A percentile compares a stretch with the other conserved stretches of the same genome.
These are phyloP conservation scores for Sycophaga agraensis DNA, from an alignment of 1,140 invertebrate species.

Conservation along the genomic window DNA sequence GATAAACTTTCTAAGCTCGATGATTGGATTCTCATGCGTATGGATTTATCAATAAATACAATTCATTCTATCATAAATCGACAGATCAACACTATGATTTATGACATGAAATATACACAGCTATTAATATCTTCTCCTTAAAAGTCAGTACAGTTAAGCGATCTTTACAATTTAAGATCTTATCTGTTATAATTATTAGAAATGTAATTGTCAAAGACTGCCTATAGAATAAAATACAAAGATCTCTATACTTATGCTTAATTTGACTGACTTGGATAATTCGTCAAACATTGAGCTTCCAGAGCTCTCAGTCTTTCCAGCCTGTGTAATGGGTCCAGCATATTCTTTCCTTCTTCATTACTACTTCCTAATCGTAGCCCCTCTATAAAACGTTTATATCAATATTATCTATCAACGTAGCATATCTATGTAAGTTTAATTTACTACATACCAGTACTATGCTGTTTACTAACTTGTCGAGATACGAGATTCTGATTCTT, in stretches of 20 bases:
- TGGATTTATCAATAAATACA: slow-evolving; percentile 22
- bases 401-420: not conserved
- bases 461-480: slow-evolving; percentile 43
- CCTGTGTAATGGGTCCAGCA: slow-evolving; percentile 50
- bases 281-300: slow-evolving; percentile 48
- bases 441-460: slow-evolving; percentile 39
- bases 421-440: not conserved
- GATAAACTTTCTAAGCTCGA: slow-evolving; percentile 20
- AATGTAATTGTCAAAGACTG: slow-evolving; percentile 16
- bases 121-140: slow-evolving; percentile 19
- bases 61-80: too few relatives aligned
- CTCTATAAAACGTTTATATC: not conserved
- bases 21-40: slow-evolving; percentile 7
- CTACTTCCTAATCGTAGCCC: slow-evolving; percentile 4
- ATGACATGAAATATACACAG: slow-evolving; percentile 31
- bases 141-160: not conserved
- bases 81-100: slow-evolving; percentile 19
- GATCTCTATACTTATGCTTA: slow-evolving; percentile 37
- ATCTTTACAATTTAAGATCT: slow-evolving; percentile 10
- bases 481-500: slow-evolving; percentile 51
- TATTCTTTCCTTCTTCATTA: slow-evolving; percentile 42
- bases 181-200: slow-evolving; percentile 22
- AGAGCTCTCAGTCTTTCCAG: slow-evolving; percentile 50
- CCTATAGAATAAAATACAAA: slow-evolving; percentile 20
- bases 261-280: slow-evolving; percentile 42